Conservation (phyloP, 2,888 invertebrate species). For the Athetis lepigone region DNA sequence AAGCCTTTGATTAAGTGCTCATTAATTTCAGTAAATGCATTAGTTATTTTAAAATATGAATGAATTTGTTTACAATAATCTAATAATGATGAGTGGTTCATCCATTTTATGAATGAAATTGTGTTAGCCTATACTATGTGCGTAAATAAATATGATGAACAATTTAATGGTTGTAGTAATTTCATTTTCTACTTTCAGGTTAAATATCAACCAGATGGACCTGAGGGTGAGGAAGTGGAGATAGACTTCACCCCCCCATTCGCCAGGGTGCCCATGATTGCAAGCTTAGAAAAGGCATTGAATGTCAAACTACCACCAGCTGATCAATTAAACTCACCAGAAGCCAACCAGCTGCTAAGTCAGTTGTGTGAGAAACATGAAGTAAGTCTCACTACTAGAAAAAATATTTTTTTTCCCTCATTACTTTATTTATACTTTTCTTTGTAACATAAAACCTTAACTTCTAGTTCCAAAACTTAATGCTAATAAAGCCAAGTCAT, state of each 20-base stretch:
- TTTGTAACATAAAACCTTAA: too few species aligned
- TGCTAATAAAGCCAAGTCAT: too few species aligned
- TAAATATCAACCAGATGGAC: slow-evolving; percentile 97
- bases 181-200: slow-evolving; percentile 75
- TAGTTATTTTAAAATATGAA: slow-evolving; percentile 5
- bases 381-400: too few species aligned
- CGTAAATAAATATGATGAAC: too few species aligned
- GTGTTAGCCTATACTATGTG: background rate
- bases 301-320: slow-evolving; percentile 94
- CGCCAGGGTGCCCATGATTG: slow-evolving; percentile 97
- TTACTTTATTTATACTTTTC: too few species aligned
- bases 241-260: slow-evolving; percentile 99
- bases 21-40: slow-evolving; percentile 17
- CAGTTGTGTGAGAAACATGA: slow-evolving; percentile 94
- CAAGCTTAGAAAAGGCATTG: slow-evolving; percentile 95
- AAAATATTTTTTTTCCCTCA: too few species aligned
- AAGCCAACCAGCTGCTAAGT: slow-evolving; percentile 94
- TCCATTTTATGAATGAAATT: slow-evolving; percentile 20
- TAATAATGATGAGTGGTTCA: background rate
- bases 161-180: background rate
- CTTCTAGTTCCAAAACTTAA: too few species aligned
- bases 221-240: slow-evolving; percentile 94
- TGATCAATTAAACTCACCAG: slow-evolving; percentile 92
- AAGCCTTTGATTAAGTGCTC: slow-evolving; percentile 16
- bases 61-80: slow-evolving; percentile 4